Conservation (phyloP, 2,888 invertebrate genomes). For the Erebia epiphron region DNA sequence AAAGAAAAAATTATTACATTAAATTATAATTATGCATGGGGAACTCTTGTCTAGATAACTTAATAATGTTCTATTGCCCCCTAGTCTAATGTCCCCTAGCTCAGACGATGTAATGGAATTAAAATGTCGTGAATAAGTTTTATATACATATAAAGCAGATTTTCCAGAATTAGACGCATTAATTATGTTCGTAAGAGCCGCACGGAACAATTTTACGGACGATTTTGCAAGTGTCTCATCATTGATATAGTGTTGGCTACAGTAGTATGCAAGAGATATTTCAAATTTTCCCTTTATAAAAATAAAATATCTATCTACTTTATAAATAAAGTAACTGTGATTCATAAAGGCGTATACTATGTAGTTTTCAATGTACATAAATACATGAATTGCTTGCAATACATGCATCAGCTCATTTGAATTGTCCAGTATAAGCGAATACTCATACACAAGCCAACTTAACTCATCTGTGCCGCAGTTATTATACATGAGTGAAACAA, state of each 20-base stretch:
- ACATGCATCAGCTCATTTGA: no score
- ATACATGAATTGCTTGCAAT: no score
- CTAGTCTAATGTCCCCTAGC: slow-evolving; percentile 4
- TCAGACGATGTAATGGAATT: slow-evolving; percentile 17
- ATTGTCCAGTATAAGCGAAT: no score
- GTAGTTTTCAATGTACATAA: no score
- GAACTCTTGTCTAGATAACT: slow-evolving; percentile 13
- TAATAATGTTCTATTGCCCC: slow-evolving; percentile 18
- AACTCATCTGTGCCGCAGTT: no score
- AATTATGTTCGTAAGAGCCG: slow-evolving; percentile 36
- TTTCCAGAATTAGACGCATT: slow-evolving; percentile 33
- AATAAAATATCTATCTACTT: no score
- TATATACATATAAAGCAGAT: slow-evolving; percentile 28
- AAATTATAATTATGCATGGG: slow-evolving; percentile 9
- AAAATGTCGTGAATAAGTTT: slow-evolving; percentile 28
- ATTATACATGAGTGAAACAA: no score
- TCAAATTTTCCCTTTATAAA: no score
- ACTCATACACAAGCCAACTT: no score
- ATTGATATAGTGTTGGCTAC: not conserved
- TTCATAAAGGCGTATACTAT: no score
- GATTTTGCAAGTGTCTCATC: slow-evolving; percentile 49
- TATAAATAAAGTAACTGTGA: no score
- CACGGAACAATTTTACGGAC: slow-evolving; percentile 51
- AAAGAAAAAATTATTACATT: slow-evolving; percentile 9
- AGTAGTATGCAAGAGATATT: not conserved